Conservation (phyloP, 2,888 invertebrate species). For the Eilema sororculum region DNA sequence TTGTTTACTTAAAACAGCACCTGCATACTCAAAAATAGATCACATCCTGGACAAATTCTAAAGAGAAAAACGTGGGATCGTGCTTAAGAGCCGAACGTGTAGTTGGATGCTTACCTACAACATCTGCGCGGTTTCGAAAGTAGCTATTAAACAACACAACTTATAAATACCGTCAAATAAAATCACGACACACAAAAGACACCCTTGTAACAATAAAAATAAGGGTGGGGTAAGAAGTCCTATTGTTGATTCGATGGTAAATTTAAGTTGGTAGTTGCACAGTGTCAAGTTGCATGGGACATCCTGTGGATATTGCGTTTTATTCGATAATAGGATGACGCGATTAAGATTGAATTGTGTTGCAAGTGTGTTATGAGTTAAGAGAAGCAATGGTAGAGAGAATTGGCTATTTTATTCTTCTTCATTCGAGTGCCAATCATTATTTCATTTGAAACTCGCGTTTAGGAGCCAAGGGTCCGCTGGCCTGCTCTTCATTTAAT, state of each 20-base stretch:
- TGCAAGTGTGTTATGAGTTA: conserved; percentile 9
- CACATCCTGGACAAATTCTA: conserved; percentile 61
- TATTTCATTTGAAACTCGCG: background rate
- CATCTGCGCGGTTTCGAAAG: conserved; percentile 44
- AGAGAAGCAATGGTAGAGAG: background rate
- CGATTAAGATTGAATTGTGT: conserved; percentile 36
- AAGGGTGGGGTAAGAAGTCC: conserved; percentile 26
- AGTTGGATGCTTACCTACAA: conserved; percentile 30
- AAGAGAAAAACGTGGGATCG: conserved; percentile 72
- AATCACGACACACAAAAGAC: background rate
- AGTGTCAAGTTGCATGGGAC: conserved; percentile 53
- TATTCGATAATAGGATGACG: conserved; percentile 33
- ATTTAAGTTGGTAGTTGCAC: conserved; percentile 23
- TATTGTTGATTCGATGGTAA: conserved; percentile 17
- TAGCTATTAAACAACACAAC: conserved; percentile 42
- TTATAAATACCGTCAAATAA: background rate
- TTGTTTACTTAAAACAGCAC: conserved; percentile 54
- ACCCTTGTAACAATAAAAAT: background rate
- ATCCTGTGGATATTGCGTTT: conserved; percentile 50
- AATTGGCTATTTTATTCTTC: background rate
- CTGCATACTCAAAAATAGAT: conserved; percentile 63
- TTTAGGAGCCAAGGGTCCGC: background rate
- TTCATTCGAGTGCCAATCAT: background rate
- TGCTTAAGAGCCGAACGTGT: conserved; percentile 54
- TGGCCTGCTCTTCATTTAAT: background rate